Conservation (phyloP, 2,888 invertebrate genomes). For the Fabriciana adippe region DNA sequence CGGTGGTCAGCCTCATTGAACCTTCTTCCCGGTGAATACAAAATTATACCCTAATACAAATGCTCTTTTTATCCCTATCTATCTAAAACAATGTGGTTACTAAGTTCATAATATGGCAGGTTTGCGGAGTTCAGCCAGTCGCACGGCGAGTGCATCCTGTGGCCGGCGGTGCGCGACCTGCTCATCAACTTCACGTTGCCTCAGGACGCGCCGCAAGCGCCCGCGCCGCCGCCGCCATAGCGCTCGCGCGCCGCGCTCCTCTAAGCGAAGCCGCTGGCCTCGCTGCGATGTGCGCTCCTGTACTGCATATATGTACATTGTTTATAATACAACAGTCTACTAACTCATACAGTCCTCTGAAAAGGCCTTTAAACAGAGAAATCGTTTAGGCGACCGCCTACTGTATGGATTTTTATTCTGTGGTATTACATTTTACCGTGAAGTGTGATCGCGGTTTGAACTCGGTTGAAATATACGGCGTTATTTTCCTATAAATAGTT, state of each 20-base stretch:
- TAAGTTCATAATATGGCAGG: conserved; percentile 50
- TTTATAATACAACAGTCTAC: no score
- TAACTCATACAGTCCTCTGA: no score
- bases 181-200: conserved; percentile 92
- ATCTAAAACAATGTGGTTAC: no score
- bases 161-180: conserved; percentile 94
- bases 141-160: conserved; percentile 95
- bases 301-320: background rate
- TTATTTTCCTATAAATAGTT: conserved; percentile 6
- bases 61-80: no score
- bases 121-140: conserved; percentile 88
- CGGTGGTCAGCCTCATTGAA: no score
- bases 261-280: background rate
- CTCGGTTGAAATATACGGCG: background rate
- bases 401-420: background rate
- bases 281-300: conserved; percentile 1
- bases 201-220: conserved; percentile 85
- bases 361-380: no score
- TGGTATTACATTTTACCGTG: background rate
- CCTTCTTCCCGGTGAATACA: no score
- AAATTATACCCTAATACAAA: no score
- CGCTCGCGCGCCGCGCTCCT: conserved; percentile 43
- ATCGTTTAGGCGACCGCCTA: no score
- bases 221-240: conserved; percentile 66
- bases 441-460: background rate